phyloP scores from a whole-genome alignment of 2,888 invertebrate species.

The Drosophila heteroneura region DNA sequence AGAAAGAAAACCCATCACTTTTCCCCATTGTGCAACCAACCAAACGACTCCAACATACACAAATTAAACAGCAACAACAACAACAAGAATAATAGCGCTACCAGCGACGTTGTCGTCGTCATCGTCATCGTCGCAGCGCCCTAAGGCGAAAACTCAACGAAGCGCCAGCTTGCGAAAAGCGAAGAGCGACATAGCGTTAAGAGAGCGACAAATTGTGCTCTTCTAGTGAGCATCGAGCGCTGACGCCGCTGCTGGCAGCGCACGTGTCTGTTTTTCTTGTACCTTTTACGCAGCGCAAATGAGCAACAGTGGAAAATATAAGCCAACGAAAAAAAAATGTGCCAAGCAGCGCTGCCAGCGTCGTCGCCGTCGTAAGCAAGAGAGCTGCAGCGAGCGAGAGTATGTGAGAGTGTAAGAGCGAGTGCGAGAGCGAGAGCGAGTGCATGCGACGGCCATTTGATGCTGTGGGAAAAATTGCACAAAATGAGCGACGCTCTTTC shows the following conservation, averaged over 20 bases:
- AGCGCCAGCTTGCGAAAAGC: constrained; percentile 32
- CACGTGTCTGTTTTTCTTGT: constrained; percentile 67
- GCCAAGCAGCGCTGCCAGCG: constrained; percentile 60
- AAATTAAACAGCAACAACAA: constrained; percentile 17
- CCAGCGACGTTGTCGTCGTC: constrained; percentile 12
- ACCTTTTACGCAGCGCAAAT: constrained; percentile 56
- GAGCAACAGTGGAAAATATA: constrained; percentile 70
- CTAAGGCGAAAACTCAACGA: constrained; percentile 71
- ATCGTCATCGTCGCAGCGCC: constrained; percentile 14
- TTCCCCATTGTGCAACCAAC: constrained; percentile 39
- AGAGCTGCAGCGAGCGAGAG: constrained; percentile 24
- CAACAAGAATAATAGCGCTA: background rate
- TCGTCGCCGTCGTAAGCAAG: constrained; percentile 18
- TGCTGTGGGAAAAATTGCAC: constrained; percentile 62
- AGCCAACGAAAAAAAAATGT: constrained; percentile 66
- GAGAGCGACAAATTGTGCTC: constrained; percentile 48
- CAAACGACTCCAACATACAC: constrained; percentile 29
- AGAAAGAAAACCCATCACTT: constrained; percentile 26
- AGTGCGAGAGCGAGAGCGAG: constrained; percentile 32
- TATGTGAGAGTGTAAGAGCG: constrained; percentile 32
- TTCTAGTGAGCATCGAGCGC: constrained; percentile 24
- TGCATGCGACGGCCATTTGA: constrained; percentile 53
- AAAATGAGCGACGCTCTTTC: constrained; percentile 66
- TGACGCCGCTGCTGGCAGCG: constrained; percentile 39
- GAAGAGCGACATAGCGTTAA: constrained; percentile 52